Conservation (phyloP, 2,888 invertebrate species). For the Latheticus oryzae region DNA sequence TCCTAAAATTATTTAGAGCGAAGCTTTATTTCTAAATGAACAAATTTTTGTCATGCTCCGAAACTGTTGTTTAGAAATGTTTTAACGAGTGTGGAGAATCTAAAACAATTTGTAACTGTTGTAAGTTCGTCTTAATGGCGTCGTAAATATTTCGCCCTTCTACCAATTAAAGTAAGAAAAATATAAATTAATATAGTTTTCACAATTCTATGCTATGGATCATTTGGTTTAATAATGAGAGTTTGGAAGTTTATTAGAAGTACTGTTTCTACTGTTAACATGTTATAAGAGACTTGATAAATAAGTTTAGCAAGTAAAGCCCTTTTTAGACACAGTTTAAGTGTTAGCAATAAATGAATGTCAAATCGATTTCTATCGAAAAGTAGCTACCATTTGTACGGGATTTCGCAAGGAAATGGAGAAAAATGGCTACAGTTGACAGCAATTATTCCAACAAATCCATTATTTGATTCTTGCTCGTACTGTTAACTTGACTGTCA, state of each 20-base stretch:
- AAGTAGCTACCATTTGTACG: conserved; percentile 53
- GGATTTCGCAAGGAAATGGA: conserved; percentile 51
- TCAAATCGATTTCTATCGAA: conserved; percentile 55
- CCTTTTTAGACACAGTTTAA: conserved; percentile 51
- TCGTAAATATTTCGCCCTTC: conserved; percentile 14
- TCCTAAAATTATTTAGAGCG: too few species aligned
- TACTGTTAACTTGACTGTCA: conserved; percentile 46
- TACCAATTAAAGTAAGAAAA: conserved; percentile 15
- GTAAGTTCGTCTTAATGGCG: conserved; percentile 6
- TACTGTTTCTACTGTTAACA: conserved; percentile 34
- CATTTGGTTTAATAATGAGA: conserved; percentile 27
- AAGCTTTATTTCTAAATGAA: too few species aligned
- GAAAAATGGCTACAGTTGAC: conserved; percentile 50
- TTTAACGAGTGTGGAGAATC: too few species aligned
- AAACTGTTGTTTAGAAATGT: too few species aligned
- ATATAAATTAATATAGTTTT: conserved; percentile 10
- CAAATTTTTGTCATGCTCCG: too few species aligned
- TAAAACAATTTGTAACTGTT: conserved; percentile 16
- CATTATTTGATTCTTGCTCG: conserved; percentile 47
- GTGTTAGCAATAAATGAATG: conserved; percentile 54
- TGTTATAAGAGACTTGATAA: conserved; percentile 48
- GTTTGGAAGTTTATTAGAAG: conserved; percentile 19
- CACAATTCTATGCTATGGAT: conserved; percentile 14
- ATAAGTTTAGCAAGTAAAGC: conserved; percentile 51
- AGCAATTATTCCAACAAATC: conserved; percentile 53